Conservation (phyloP, 2,113 vertebrate species). For the Tupaia tana region DNA sequence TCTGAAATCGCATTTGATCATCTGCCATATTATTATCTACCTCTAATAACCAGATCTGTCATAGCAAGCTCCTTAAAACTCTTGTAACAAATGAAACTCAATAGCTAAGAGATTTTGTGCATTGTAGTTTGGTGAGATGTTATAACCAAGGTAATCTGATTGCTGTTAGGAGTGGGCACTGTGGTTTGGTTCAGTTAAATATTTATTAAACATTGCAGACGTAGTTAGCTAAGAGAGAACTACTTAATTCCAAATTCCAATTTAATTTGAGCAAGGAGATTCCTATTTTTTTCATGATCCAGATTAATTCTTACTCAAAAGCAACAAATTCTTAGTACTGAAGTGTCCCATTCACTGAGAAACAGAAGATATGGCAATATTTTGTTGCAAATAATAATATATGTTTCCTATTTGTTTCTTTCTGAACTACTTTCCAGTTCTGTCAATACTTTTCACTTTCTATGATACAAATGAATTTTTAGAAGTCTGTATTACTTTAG, state of each 20-base stretch:
- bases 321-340: neutral
- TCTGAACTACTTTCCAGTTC: neutral
- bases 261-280: neutral
- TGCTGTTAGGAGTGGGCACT: neutral
- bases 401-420: neutral
- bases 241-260: neutral
- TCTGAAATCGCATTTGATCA: neutral
- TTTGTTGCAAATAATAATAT: neutral
- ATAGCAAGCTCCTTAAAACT: neutral
- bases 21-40: neutral
- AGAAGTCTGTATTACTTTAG: neutral
- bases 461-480: conserved; percentile 9
- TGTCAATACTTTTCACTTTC: neutral
- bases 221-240: neutral
- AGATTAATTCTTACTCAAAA: conserved; percentile 20
- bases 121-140: neutral
- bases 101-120: neutral
- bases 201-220: neutral
- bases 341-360: neutral
- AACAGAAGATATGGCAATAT: neutral
- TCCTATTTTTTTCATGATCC: neutral
- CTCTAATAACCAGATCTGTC: neutral
- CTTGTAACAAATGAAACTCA: neutral
- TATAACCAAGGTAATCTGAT: neutral
- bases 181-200: neutral